Base-by-base conservation (phyloP, 2,888 invertebrate species). In the Mythimna pallens region DNA sequence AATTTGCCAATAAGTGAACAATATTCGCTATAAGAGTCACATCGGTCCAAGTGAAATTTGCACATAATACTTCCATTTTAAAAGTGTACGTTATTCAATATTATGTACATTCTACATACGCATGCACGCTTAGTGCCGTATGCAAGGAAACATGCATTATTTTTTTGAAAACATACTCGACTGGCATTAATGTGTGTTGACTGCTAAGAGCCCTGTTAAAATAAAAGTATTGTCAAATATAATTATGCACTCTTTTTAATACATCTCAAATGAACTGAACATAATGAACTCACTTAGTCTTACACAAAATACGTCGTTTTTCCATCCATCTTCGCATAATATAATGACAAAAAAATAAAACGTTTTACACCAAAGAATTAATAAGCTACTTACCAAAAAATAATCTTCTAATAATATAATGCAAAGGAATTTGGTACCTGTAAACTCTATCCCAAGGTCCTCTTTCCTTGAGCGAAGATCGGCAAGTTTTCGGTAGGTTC, bases 391-490 rank as follows among this genome's bases (percentile, higher is more conserved):
- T 93, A 94, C 95, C 95, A 94, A 94, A 85, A 30, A 84, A 73
- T 83, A 83, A 83, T 87, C 75, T 76, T 82, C 77, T 79, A 77
- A 83, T 70, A 79, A 87, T 86, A 82, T 75, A 82, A 86, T 82
- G 81, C 82, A 87, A 87, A 77, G 77, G 80, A 86, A 81, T 87
- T 85, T 89, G 90, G 89, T 95, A 97, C 97, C 97, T 98, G 94
- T 98, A 98, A 70, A 98, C 97, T 87, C 98, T 97, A 90, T 98
- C 98, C 98, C 98, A 98, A 20, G 98, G 98, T 22, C 98, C 98
- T 84, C 98, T 97, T 92, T 98, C 98, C 91, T 98, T 98, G 57
- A 97, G 97, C 73, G 97, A 97, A 25, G 97, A 93, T 83, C 97
- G 97, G 70, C 97, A 97, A 0, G 97, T 97, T 87, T 98, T 98